These are phyloP conservation scores for Oreochromis tanganicae DNA, from an alignment of 2,113 vertebrate species.

Conservation along the genomic window DNA sequence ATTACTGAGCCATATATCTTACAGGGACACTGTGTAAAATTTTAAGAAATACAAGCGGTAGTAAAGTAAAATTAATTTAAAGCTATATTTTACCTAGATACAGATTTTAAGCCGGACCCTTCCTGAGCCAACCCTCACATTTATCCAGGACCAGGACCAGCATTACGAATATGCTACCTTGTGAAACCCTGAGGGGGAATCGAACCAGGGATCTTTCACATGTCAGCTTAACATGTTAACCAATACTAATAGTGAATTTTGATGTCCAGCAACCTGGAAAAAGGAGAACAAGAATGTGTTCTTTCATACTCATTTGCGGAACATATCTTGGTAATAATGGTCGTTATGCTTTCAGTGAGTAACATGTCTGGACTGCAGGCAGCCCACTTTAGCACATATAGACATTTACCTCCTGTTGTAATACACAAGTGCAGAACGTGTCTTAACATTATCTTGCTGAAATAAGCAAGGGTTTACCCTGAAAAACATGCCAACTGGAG, in stretches of 20 bases:
- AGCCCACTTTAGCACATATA: background rate
- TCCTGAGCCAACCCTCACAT: background rate
- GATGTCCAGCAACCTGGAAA: background rate
- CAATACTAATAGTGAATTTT: background rate
- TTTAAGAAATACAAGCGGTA: background rate
- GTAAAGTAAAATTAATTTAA: background rate
- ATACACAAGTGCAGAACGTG: background rate
- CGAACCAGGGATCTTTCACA: background rate
- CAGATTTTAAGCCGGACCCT: background rate
- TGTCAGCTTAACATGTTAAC: background rate
- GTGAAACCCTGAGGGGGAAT: background rate
- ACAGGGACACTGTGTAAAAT: background rate
- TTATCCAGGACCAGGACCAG: background rate
- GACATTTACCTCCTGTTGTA: background rate
- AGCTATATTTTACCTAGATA: background rate
- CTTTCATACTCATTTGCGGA: background rate
- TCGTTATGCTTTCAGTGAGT: background rate
- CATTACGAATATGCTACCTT: background rate
- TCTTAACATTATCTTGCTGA: background rate
- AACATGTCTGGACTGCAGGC: background rate
- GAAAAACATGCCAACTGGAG: background rate
- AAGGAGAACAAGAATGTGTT: background rate
- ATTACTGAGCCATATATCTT: background rate
- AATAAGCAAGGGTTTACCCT: accelerated
- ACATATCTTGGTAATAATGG: background rate